Evolutionary conservation across 2,113 vertebrate species (phyloP).

Genomic region (Caracal caracal): DNA sequence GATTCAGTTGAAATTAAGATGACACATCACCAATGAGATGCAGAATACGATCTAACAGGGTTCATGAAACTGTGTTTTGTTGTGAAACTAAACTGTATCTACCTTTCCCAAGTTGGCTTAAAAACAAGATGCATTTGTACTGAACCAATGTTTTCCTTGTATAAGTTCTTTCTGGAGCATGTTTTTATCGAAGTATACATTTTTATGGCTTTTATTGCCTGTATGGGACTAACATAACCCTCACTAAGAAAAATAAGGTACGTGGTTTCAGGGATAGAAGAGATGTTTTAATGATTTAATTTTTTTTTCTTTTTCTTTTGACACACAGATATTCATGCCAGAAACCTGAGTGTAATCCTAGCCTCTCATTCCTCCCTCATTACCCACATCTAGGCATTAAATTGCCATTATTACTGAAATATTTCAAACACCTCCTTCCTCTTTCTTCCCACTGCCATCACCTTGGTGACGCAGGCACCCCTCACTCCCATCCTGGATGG

Average conservation of each 20-base stretch:
- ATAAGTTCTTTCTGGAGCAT: not conserved
- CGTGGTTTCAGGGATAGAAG: not conserved
- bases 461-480: fast-evolving
- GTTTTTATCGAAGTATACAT: not conserved
- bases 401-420: not conserved
- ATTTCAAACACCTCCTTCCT: not conserved
- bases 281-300: not conserved
- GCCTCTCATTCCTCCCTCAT: not conserved
- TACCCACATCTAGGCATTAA: not conserved
- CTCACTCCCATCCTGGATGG: not conserved
- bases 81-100: not conserved
- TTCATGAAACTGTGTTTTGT: not conserved
- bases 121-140: not conserved
- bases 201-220: not conserved
- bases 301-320: not conserved
- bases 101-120: not conserved
- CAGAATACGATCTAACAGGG: not conserved
- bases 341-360: not conserved
- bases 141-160: not conserved
- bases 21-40: not conserved
- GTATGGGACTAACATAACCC: not conserved
- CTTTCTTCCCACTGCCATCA: not conserved
- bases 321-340: not conserved
- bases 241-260: not conserved
- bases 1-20: not conserved